These are phyloP conservation scores for Whitmania pigra DNA, from an alignment of 1,140 invertebrate species.

Conservation along the genomic window DNA sequence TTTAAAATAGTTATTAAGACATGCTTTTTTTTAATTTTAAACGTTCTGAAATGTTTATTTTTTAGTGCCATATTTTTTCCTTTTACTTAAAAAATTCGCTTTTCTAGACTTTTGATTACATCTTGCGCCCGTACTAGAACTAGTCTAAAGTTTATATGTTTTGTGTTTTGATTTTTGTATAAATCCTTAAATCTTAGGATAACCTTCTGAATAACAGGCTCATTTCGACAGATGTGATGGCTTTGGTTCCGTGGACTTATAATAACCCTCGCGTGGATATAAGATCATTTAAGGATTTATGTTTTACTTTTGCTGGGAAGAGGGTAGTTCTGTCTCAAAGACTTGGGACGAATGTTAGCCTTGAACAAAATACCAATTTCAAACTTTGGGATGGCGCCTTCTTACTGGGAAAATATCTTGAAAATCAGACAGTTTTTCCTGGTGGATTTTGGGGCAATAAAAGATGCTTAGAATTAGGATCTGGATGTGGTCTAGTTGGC, in stretches of 20 bases:
- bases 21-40: too few species aligned
- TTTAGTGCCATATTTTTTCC: too few species aligned
- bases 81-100: too few species aligned
- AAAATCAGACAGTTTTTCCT: neutral
- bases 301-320: constrained; percentile 2
- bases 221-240: neutral
- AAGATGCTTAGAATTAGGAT: constrained; percentile 16
- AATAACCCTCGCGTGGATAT: constrained; percentile 15
- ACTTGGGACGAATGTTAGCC: neutral
- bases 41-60: too few species aligned
- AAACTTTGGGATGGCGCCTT: constrained; percentile 20
- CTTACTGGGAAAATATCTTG: constrained; percentile 12
- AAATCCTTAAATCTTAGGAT: too few species aligned
- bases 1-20: too few species aligned
- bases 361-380: constrained; percentile 13
- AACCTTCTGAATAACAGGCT: neutral
- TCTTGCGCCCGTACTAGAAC: too few species aligned
- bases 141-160: too few species aligned
- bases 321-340: neutral
- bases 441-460: constrained; percentile 7
- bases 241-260: constrained; percentile 20
- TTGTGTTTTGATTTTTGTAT: too few species aligned
- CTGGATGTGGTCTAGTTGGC: constrained; percentile 20
- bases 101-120: too few species aligned
- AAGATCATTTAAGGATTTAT: too few species aligned